Evolutionary conservation across 2,797 vertebrate genomes (phyloP), one percentile per base, ranked within the genome.

Genomic region (Hemitrygon akajei): DNA sequence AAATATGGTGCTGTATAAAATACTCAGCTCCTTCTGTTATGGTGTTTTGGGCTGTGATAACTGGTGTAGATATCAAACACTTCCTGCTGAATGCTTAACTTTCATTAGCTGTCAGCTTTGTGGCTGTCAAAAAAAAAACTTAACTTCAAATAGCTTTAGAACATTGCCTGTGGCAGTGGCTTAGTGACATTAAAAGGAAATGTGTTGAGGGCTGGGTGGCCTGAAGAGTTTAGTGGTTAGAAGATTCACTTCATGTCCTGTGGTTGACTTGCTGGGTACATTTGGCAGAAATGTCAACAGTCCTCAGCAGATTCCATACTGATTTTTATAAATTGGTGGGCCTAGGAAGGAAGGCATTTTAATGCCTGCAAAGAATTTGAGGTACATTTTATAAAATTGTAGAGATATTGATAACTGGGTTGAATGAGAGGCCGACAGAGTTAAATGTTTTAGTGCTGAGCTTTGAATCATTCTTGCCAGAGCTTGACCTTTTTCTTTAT

Each of bases 241-340:
- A 47, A 92, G 91, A 92, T 92, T 92, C 91, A 92, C 91, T 75
- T 91, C 40, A 76, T 93, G 71, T 93, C 91, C 91, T 93, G 91
- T 93, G 91, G 91, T 93, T 93, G 71, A 1, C 16, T 89, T 25
- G 86, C n/a, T 22, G 60, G 86, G 60, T 89, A 20, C 86, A 89
- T 66, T 89, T 22, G 6, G 10, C 86, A 22, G 86, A 89, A 66
- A 37, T 69, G 22, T 37, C 63, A 37, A 69, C 69, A 66, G n/a
- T 89, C 63, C n/a, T 7, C 30, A 37, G 71, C 91, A 75, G 71
- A 71, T 75, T 71, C 71, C 37, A 47, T 7, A 34, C 89, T 27
- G 89, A 87, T 87, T 66, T 34, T 22, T 63, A 89, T n/a, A 69
- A 69, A 60, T 16, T 60, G 1, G 20, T 69, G 60, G 60, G 86